Evolutionary conservation across 2,797 vertebrate species (phyloP), one percentile per base, ranked within the genome.

Genomic region (Orestias chungarensis): DNA sequence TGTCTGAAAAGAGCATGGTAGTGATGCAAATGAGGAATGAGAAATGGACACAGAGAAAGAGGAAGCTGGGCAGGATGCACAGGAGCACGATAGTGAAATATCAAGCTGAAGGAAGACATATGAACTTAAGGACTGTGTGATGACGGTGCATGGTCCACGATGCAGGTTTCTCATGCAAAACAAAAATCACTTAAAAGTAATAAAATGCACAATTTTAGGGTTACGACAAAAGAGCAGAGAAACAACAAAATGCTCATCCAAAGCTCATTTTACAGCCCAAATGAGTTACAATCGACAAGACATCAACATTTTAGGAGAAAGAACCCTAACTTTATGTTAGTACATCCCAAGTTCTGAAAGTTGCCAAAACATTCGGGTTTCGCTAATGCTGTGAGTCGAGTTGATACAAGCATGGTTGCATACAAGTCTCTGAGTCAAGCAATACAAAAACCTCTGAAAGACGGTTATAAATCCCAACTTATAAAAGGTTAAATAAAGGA

Each of bases 1-100:
- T 87, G 93, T 94, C 95, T 96, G 95, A 85, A 94, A 95, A 93
- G 91, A 87, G 80, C 68, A 83, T 83, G 91, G 64, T 20, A 38
- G 50, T 76, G 85, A 83, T 46, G 79, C 73, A 75, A 23, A 70
- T 66, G 29, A 68, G 83, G 8, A 67, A 76, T 71, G 84, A 80
- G 62, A 79, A 23, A 57, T 64, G 57, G 67, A 31, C 15, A 54
- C 57, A 64, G 27, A 66, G 47, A 74, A 73, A 25, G 47, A 71
- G 29, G 35, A 55, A 6, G 27, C 47, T 44, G 70, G 77, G 76
- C 67, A n/a, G 31, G 66, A 54, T 66, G 79, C 18, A 66, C 17
- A 70, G 59, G 62, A 59, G 61, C 1, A 42, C 68, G 54, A 27
- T 3, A 40, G 47, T 66, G 69, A 74, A 44, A 79, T 50, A 65